phyloP scores from a whole-genome alignment of 2,888 invertebrate species.

The Phortica okadai region DNA sequence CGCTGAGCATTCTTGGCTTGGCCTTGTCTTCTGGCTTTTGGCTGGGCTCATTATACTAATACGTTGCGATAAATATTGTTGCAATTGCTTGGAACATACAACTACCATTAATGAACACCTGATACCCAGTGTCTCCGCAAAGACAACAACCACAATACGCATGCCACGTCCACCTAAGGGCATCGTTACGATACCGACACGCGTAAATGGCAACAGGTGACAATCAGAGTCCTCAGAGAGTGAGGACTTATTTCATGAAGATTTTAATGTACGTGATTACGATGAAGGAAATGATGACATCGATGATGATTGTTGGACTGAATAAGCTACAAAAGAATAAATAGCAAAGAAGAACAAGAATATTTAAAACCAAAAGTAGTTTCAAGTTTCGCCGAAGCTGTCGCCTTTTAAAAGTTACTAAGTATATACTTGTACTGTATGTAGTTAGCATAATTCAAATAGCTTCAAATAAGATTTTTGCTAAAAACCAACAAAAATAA shows the following conservation, averaged over 20 bases:
- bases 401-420: constrained; percentile 16
- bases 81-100: constrained; percentile 73
- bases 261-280: constrained; percentile 71
- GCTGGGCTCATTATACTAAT: constrained; percentile 71
- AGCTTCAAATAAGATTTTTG: constrained; percentile 9
- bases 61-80: constrained; percentile 75
- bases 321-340: constrained; percentile 45
- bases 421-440: background rate
- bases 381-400: constrained; percentile 11
- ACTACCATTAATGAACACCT: constrained; percentile 69
- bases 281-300: constrained; percentile 61
- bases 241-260: constrained; percentile 74
- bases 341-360: background rate
- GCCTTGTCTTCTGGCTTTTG: constrained; percentile 72
- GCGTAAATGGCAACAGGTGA: constrained; percentile 73
- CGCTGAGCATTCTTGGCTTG: constrained; percentile 75
- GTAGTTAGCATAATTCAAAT: constrained; percentile 23
- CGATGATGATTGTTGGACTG: constrained; percentile 69
- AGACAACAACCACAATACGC: constrained; percentile 72
- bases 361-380: background rate
- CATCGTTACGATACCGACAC: constrained; percentile 69
- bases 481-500: background rate
- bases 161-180: constrained; percentile 72
- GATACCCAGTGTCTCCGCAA: constrained; percentile 74
- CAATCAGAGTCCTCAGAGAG: constrained; percentile 76